Conservation (phyloP, 2,888 invertebrate species). For the Lasioglossum calceatum region DNA sequence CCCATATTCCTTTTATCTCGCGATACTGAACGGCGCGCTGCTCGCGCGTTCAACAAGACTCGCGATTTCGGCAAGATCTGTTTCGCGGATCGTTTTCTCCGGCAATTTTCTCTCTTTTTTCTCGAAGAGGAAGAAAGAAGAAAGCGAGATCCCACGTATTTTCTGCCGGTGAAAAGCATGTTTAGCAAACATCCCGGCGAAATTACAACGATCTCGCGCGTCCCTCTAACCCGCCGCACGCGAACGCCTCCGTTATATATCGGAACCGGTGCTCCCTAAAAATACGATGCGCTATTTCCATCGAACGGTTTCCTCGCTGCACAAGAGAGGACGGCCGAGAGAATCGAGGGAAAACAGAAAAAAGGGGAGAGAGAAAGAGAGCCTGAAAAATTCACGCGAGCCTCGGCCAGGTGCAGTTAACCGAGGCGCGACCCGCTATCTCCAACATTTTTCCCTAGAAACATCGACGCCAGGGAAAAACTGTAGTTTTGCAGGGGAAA, state of each 20-base stretch:
- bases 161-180: slow-evolving; percentile 6
- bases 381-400: slow-evolving; percentile 38
- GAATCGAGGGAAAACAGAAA: slow-evolving; percentile 24
- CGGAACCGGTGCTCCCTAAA: slow-evolving; percentile 75
- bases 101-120: neutral
- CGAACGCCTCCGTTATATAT: slow-evolving; percentile 66
- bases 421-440: slow-evolving; percentile 7
- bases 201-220: slow-evolving; percentile 56
- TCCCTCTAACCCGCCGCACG: slow-evolving; percentile 50
- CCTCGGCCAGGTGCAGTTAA: slow-evolving; percentile 37
- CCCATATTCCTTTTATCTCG: slow-evolving; percentile 31
- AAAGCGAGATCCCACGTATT: neutral
- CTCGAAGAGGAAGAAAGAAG: neutral
- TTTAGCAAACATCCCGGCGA: slow-evolving; percentile 27
- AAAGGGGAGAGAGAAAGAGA: slow-evolving; percentile 10
- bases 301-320: slow-evolving; percentile 49
- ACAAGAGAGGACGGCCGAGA: slow-evolving; percentile 32
- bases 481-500: neutral
- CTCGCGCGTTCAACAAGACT: neutral
- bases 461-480: neutral
- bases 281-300: slow-evolving; percentile 81
- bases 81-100: neutral
- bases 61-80: neutral
- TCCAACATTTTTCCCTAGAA: neutral
- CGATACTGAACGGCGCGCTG: neutral